Conservation (phyloP, 2,888 invertebrate species). For the Hoplodrina ambigua region DNA sequence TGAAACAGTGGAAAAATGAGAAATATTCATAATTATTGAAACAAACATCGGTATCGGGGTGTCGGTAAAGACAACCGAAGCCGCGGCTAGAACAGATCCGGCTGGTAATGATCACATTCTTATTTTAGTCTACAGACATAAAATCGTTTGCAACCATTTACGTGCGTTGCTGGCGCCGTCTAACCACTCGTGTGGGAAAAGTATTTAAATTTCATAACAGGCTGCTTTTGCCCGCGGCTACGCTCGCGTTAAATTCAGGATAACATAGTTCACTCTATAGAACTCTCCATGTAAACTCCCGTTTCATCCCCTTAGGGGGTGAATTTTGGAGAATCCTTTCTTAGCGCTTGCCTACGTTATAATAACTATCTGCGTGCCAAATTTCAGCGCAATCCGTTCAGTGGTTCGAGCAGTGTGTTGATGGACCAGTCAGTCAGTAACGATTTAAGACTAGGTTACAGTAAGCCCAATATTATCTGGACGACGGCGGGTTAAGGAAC, state of each 20-base stretch:
- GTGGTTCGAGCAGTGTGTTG: too few species aligned
- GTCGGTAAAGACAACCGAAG: conserved; percentile 41
- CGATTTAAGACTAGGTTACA: conserved; percentile 11
- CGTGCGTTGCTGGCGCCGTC: conserved; percentile 55
- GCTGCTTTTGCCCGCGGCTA: too few species aligned
- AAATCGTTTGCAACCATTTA: conserved; percentile 59
- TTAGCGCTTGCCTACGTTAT: too few species aligned
- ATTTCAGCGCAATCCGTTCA: too few species aligned
- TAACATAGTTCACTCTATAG: too few species aligned
- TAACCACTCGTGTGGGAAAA: conserved; percentile 45
- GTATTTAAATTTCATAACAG: conserved; percentile 51
- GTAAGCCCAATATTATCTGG: conserved; percentile 13
- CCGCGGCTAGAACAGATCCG: conserved; percentile 57
- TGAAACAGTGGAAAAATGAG: conserved; percentile 23
- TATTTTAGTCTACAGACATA: conserved; percentile 64
- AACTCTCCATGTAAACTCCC: too few species aligned
- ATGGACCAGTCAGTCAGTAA: too few species aligned
- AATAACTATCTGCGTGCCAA: too few species aligned
- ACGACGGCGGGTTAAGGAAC: conserved; percentile 13
- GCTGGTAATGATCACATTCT: conserved; percentile 63
- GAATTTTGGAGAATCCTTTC: too few species aligned
- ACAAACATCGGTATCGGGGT: conserved; percentile 33
- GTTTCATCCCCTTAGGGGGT: too few species aligned
- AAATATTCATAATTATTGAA: conserved; percentile 49
- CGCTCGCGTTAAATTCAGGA: too few species aligned